Percentiles rank a stretch among this genome's conserved stretches.
These are phyloP conservation scores for Coracias cyanogaster DNA, from an alignment of 2,797 vertebrate species.

Conservation along the genomic window DNA sequence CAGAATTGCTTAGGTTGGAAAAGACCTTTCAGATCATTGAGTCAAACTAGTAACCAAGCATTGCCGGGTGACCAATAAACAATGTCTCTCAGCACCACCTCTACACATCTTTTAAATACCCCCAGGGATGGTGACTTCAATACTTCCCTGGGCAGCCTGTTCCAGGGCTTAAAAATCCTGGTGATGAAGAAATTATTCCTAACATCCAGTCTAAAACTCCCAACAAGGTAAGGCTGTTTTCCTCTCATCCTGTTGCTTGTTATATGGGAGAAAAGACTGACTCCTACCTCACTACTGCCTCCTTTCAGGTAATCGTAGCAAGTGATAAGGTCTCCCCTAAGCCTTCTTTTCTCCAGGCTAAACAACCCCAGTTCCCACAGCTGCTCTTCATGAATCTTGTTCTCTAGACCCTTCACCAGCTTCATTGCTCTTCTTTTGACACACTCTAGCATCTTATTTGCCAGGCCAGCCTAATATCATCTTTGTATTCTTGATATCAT, in stretches of 20 bases:
- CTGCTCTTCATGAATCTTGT: no score
- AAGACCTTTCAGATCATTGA: background rate
- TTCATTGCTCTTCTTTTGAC: no score
- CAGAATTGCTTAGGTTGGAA: background rate
- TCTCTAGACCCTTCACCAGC: no score
- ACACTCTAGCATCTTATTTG: background rate
- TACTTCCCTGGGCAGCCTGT: background rate
- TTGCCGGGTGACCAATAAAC: background rate
- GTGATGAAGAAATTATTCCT: background rate
- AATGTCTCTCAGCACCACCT: background rate
- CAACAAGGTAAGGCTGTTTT: background rate
- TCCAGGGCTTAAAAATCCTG: no score
- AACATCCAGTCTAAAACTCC: background rate
- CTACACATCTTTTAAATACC: background rate
- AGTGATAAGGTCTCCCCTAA: no score
- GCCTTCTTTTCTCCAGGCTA: no score
- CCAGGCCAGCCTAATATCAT: background rate
- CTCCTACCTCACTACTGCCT: no score
- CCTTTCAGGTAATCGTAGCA: no score
- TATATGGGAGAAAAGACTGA: background rate
- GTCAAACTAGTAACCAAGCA: no score
- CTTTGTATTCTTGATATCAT: background rate
- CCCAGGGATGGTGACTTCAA: background rate
- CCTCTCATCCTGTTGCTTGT: background rate
- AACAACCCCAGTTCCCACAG: no score